These are phyloP conservation scores for Oceanites oceanicus DNA, from an alignment of 2,113 vertebrate species.

Conservation along the genomic window DNA sequence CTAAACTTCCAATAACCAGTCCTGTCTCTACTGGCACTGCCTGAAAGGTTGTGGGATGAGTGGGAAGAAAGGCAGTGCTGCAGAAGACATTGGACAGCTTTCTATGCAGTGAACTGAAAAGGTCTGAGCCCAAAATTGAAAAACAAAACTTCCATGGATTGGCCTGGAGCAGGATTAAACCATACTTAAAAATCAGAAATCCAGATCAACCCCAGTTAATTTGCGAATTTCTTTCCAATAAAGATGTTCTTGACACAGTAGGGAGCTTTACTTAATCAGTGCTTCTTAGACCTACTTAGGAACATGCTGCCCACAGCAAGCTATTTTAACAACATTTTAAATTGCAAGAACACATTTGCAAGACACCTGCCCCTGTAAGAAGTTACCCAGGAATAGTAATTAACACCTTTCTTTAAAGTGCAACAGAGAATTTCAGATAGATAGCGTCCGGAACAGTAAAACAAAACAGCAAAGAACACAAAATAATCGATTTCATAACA, in stretches of 20 bases:
- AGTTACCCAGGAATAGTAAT: slow-evolving; percentile 2
- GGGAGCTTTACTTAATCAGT: slow-evolving; percentile 4
- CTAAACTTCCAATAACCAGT: background rate
- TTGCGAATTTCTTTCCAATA: background rate
- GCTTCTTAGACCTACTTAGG: slow-evolving; percentile 12
- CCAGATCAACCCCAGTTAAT: background rate
- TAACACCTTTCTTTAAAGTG: background rate
- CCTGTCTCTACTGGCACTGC: rapidly evolving
- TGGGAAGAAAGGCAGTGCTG: background rate
- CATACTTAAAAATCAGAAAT: background rate
- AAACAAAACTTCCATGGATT: background rate
- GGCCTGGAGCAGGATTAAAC: background rate
- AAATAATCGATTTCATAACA: background rate
- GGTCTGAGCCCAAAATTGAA: background rate
- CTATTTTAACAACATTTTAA: slow-evolving; percentile 34
- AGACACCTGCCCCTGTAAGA: slow-evolving; percentile 18
- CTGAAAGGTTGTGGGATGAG: background rate
- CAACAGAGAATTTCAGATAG: background rate
- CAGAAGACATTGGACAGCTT: background rate
- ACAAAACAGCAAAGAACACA: background rate
- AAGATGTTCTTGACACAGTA: background rate
- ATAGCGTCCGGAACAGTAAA: background rate
- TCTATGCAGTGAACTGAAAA: background rate
- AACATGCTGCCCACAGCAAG: background rate
- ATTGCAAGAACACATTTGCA: background rate